phyloP scores from a whole-genome alignment of 64 coral and sea anemone genomes.

The Trachythela sp. region DNA sequence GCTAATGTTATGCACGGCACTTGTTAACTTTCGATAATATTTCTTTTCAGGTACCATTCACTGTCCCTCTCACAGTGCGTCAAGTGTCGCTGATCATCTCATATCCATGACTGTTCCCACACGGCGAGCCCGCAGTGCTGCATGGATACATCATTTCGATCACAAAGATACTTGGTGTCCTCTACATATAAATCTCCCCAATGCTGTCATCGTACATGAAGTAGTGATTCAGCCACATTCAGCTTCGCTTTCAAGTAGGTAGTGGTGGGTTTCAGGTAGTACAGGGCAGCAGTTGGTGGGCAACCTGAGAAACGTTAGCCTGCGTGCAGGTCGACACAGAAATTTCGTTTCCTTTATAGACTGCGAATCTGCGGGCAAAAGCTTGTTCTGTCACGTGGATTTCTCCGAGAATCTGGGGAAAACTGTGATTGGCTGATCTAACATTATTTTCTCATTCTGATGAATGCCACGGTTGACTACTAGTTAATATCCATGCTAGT shows the following conservation, averaged over 20 bases:
- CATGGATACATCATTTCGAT: slow-evolving; percentile 85
- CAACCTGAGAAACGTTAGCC: too few species aligned
- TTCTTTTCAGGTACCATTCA: slow-evolving; percentile 52
- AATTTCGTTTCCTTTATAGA: too few species aligned
- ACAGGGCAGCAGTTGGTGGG: too few species aligned
- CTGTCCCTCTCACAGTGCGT: slow-evolving; percentile 55
- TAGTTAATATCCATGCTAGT: too few species aligned
- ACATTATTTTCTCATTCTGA: too few species aligned
- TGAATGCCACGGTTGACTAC: too few species aligned
- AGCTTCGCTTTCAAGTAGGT: slow-evolving; percentile 76
- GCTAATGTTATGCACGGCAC: background rate
- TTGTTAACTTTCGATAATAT: background rate
- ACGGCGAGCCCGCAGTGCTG: slow-evolving; percentile 72
- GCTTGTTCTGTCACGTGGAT: too few species aligned
- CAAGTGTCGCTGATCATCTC: slow-evolving; percentile 65
- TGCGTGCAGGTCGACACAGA: too few species aligned
- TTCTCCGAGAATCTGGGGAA: too few species aligned
- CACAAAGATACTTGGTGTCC: slow-evolving; percentile 80
- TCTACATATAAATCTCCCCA: slow-evolving; percentile 60
- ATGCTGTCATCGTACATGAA: slow-evolving; percentile 71
- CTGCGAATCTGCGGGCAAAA: too few species aligned
- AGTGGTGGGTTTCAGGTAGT: background rate
- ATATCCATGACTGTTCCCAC: slow-evolving; percentile 67
- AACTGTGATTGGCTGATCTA: too few species aligned
- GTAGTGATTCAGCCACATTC: slow-evolving; percentile 80